Base-by-base conservation (phyloP, 1,140 invertebrate genomes). In the Drosophila kepulauana region DNA sequence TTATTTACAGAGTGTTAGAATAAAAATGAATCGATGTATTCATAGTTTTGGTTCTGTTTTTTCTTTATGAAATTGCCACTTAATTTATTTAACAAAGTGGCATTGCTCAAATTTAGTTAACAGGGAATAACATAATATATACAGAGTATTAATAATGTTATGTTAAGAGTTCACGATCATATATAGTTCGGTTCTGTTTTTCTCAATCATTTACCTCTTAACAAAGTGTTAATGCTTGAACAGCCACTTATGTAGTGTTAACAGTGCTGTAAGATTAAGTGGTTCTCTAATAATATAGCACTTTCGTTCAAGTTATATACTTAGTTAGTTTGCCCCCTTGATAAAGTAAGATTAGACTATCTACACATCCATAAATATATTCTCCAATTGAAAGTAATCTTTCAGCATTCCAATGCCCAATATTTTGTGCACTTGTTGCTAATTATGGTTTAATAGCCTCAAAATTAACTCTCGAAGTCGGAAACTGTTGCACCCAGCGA, bases 401-500 rank as follows among this genome's bases (percentile, higher is more conserved):
- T 28, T 5, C 20, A 43, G 11, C 20, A 64, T 71, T 49, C 33
- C 51, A 64, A 16, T 62, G 48, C 1, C 15, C 45, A 35, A 33
- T 57, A 16, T 30, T 25, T 49, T 20, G n/a, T 38, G 1, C 33
- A 10, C 5, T 45, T 65, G 16, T 41, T 11, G 49, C 28, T 56
- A 71, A 56, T 58, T 15, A 46, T 46, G 8, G 28, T 15, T 54
- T 15, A 52, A 54, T 65, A 8, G 25, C 25, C 5, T 28, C 6
- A 51, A 25, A 30, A 28, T 15, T 41, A 10, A 8, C n/a, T 49
- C 1, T 15, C 15, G 25, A 30, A 25, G 13, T 6, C 58, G 20
- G 11, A 52, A 52, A 48, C 20, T 49, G 10, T 38, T 61, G 46
- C 20, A 61, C 10, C 35, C 15, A 46, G 15, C 35, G 13, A 41